A percentile compares a stretch with the other conserved stretches of the same genome.
Conservation (phyloP, 2,797 vertebrate genomes). For the Falco rusticolus region DNA sequence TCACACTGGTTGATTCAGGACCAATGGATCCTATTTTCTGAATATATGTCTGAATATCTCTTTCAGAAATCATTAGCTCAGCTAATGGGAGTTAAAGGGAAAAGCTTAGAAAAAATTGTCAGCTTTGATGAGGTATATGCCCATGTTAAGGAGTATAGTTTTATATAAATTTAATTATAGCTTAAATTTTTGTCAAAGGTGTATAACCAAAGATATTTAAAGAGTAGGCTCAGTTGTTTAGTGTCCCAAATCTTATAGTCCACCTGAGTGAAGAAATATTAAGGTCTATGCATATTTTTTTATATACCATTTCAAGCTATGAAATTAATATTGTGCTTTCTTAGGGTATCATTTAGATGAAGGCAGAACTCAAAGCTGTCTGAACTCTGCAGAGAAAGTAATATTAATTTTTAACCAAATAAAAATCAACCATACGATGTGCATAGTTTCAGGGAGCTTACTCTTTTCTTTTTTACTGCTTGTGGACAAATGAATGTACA, state of each 20-base stretch:
- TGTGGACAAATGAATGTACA: background rate
- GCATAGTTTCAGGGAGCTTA: background rate
- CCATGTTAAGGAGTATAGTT: background rate
- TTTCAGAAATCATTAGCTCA: constrained; percentile 45
- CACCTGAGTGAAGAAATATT: background rate
- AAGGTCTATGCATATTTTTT: background rate
- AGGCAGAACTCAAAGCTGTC: background rate
- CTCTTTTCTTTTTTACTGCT: background rate
- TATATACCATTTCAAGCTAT: background rate
- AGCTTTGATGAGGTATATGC: background rate
- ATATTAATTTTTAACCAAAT: background rate
- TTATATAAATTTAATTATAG: background rate
- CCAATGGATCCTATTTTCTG: background rate
- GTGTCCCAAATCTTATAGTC: background rate
- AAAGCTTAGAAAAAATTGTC: background rate
- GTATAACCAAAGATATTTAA: background rate
- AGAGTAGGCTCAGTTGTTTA: background rate
- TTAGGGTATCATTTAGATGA: background rate
- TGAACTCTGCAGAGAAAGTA: background rate
- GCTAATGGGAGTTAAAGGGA: background rate
- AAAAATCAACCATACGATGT: background rate
- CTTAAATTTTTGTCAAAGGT: background rate
- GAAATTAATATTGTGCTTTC: background rate
- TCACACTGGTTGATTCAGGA: background rate
- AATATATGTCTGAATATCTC: constrained; percentile 35